These are phyloP conservation scores for Triplophysa siluroides DNA, from an alignment of 2,113 vertebrate genomes.

Conservation along the genomic window DNA sequence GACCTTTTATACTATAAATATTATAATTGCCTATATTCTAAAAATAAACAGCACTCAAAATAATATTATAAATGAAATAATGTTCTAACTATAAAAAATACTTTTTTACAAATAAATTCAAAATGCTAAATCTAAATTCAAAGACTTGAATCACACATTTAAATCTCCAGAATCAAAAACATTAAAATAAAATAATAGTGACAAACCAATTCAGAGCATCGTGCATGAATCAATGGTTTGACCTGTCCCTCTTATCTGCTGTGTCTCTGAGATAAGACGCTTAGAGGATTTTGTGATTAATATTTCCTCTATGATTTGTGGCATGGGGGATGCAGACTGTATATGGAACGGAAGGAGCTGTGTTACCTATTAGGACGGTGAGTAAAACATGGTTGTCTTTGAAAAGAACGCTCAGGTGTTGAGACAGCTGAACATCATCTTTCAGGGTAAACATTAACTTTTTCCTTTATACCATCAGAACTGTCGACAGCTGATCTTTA, in stretches of 20 bases:
- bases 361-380: neutral
- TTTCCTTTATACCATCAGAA: neutral
- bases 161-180: neutral
- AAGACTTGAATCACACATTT: neutral
- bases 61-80: too few species aligned
- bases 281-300: constrained; percentile 22
- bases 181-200: neutral
- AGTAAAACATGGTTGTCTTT: too few species aligned
- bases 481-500: neutral
- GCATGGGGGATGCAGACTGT: neutral
- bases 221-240: neutral
- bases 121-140: neutral
- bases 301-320: constrained; percentile 4
- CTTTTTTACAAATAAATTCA: too few species aligned
- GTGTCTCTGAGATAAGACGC: constrained; percentile 32
- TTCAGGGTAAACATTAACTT: neutral
- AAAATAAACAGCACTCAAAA: too few species aligned
- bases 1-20: too few species aligned
- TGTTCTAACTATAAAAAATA: too few species aligned
- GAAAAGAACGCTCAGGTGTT: too few species aligned
- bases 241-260: neutral
- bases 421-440: neutral
- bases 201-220: neutral
- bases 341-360: neutral
- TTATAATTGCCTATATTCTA: too few species aligned